Percentiles rank a stretch among this genome's conserved stretches.
These are phyloP conservation scores for Cyphomyrus plagiostoma DNA, from an alignment of 2,113 vertebrate species.

Conservation along the genomic window DNA sequence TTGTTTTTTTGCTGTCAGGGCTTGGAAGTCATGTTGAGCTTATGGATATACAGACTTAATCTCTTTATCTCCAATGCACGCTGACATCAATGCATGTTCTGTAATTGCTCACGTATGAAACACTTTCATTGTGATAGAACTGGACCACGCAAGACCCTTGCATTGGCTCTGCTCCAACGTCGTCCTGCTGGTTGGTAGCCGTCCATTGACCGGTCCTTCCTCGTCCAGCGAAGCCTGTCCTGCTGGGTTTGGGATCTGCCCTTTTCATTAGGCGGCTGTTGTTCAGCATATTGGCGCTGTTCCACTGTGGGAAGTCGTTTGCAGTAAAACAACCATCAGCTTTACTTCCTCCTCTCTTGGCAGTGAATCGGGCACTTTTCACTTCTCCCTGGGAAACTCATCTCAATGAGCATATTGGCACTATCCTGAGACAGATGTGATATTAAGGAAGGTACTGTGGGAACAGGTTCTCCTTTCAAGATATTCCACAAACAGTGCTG, in stretches of 20 bases:
- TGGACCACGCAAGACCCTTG: background rate
- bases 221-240: background rate
- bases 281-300: background rate
- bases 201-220: background rate
- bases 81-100: background rate
- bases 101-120: background rate
- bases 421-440: background rate
- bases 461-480: background rate
- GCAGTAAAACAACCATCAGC: background rate
- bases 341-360: background rate
- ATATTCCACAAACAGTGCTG: background rate
- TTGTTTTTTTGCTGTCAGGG: background rate
- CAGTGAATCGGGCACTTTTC: background rate
- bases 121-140: background rate
- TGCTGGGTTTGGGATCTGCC: background rate
- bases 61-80: background rate
- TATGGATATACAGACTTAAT: background rate
- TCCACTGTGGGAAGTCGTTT: background rate
- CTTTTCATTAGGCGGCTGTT: background rate
- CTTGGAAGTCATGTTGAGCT: background rate
- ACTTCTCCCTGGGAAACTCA: background rate
- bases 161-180: background rate
- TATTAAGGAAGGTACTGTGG: background rate
- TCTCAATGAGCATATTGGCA: background rate
- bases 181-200: background rate